Conservation (phyloP, 2,888 invertebrate genomes). For the Eledona agricola region DNA sequence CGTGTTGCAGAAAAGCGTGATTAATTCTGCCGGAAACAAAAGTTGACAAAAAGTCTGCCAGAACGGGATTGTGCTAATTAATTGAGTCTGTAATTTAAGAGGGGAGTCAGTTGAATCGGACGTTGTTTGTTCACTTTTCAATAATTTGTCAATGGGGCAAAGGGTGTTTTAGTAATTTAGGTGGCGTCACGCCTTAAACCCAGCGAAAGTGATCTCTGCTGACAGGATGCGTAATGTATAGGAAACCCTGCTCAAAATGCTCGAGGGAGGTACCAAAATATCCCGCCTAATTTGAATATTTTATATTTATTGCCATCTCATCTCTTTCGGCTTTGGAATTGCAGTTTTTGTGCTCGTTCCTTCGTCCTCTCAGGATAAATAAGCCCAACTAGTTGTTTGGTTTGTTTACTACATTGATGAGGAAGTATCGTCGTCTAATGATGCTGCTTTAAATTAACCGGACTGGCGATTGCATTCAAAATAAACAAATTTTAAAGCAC, state of each 20-base stretch:
- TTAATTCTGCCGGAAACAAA: conserved; percentile 25
- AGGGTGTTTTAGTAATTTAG: not conserved
- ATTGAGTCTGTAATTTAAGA: conserved; percentile 29
- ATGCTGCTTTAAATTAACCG: conserved; percentile 18
- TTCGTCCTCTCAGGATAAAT: conserved; percentile 8
- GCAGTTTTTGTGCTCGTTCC: conserved; percentile 10
- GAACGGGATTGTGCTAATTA: conserved; percentile 18
- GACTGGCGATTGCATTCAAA: conserved; percentile 4
- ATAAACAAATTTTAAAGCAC: conserved; percentile 18
- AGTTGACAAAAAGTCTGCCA: conserved; percentile 20
- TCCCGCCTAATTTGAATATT: conserved; percentile 18
- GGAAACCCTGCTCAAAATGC: conserved; percentile 13
- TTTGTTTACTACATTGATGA: conserved; percentile 5
- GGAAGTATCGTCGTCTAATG: conserved; percentile 14
- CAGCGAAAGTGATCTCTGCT: conserved; percentile 15
- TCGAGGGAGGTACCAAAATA: conserved; percentile 4
- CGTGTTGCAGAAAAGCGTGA: conserved; percentile 1
- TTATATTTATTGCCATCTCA: conserved; percentile 23
- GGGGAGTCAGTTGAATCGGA: conserved; percentile 9
- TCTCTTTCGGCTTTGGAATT: conserved; percentile 13
- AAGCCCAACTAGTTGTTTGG: conserved; percentile 12
- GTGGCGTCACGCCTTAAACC: not conserved
- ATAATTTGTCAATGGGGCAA: not conserved
- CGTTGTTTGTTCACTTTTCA: not conserved
- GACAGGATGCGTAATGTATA: conserved; percentile 16